Percentiles rank a stretch among this genome's conserved stretches.
Evolutionary conservation across 1,140 invertebrate genomes (phyloP).

Genomic region (Rhopalosiphum padi): DNA sequence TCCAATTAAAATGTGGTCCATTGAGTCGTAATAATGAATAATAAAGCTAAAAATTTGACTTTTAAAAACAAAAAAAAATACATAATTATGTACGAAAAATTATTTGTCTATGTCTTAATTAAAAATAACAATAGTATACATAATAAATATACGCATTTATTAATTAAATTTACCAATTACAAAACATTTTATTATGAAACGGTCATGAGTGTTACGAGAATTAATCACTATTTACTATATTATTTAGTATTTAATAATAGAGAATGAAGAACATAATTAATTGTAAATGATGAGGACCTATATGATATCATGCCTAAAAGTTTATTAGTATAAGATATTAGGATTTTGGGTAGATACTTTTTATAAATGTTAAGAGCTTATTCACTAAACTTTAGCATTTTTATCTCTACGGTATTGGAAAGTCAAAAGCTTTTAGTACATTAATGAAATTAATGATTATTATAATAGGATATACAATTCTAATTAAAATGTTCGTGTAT

Average conservation of each 20-base stretch:
- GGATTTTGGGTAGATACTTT: neutral
- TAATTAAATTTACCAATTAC: neutral
- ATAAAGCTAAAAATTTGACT: neutral
- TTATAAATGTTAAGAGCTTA: neutral
- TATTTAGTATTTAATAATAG: neutral
- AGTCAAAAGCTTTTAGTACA: neutral
- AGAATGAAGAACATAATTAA: neutral
- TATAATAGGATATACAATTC: neutral
- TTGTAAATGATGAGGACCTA: neutral
- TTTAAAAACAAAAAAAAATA: neutral
- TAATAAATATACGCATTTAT: neutral
- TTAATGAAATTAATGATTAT: neutral
- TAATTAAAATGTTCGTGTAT: neutral
- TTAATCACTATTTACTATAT: neutral
- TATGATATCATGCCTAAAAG: neutral
- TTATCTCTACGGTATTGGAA: neutral
- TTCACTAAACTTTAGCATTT: neutral
- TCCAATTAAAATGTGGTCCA: constrained; percentile 30
- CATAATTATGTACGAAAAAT: neutral
- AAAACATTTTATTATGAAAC: neutral
- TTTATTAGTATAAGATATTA: neutral
- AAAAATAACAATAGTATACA: no score
- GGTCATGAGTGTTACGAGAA: neutral
- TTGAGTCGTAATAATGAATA: neutral
- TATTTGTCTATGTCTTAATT: neutral